Evolutionary conservation across 1,140 invertebrate species (phyloP), one percentile per base, ranked within the genome.

Genomic region (Pentalonia nigronervosa): DNA sequence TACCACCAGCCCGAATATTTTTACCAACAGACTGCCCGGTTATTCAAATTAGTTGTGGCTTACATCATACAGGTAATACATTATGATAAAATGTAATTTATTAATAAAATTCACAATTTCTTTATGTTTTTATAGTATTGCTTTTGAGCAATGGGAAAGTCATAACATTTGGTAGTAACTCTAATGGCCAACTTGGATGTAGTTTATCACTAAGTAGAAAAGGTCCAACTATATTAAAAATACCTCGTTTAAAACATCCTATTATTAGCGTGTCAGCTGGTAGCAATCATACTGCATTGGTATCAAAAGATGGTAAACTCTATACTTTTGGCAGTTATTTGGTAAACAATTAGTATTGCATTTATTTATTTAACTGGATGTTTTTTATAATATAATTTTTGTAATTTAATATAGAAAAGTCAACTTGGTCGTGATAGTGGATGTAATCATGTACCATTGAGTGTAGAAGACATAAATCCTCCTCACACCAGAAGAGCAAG

Each of bases 271-370:
- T 84, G 41, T 98, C 98, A 11, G 98, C 98, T 93, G 99, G 99
- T 8, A 98, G 98, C 94, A 98, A 99, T 95, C 99, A 99, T 95
- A 98, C 98, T 8, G 98, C 98, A 1, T 95, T 99, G 36, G 95
- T 99, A n/a, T 98, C 98, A 34, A 96, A 96, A 81, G 97, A 97
- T 94, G 99, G 99, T 11, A 97, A 99, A 95, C 97, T 99, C 11
- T 99, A 97, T 94, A 99, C 99, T 0, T 99, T 98, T 95, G 99
- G 99, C 86, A 97, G 97, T 94, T 97, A 98, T 95, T 97, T 98
- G 96, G 97, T 98, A 95, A 94, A 94, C 94, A 92, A 86, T 93
- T 30, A 8, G 56, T n/a, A 56, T 86, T 25, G 45, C 8, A 56
- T 83, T 47, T 41, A 91, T 67, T 67, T 67, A n/a, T 67, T n/a